These are phyloP conservation scores for Larimichthys crocea DNA, from an alignment of 2,113 vertebrate species.

Conservation along the genomic window DNA sequence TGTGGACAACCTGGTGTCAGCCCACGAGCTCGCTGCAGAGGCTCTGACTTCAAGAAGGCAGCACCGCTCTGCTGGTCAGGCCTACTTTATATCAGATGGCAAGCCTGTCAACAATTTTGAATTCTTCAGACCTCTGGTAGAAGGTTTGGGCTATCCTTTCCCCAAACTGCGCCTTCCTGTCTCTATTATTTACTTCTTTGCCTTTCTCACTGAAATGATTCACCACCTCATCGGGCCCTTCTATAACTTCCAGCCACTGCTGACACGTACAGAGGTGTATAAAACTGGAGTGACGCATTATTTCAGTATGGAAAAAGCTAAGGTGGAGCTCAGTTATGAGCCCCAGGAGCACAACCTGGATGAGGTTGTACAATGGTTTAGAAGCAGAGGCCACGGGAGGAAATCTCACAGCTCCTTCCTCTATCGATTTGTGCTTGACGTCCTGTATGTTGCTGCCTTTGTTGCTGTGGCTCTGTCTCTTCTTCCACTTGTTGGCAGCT, in stretches of 20 bases:
- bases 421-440: conserved; percentile 66
- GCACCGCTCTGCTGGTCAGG: conserved; percentile 89
- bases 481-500: conserved; percentile 76
- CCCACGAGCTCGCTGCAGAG: conserved; percentile 88
- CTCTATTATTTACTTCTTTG: conserved; percentile 88
- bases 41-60: conserved; percentile 83
- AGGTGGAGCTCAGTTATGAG: conserved; percentile 88
- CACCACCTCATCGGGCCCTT: conserved; percentile 85
- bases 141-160: conserved; percentile 92
- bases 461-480: conserved; percentile 79
- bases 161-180: conserved; percentile 89
- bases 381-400: conserved; percentile 84
- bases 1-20: conserved; percentile 92
- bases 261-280: conserved; percentile 94
- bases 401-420: conserved; percentile 46
- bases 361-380: conserved; percentile 92
- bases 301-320: conserved; percentile 92
- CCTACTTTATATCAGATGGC: conserved; percentile 96
- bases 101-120: conserved; percentile 95
- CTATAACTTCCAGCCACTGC: conserved; percentile 95
- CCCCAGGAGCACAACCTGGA: conserved; percentile 85
- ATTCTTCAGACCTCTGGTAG: conserved; percentile 93
- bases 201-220: conserved; percentile 90
- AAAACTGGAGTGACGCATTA: conserved; percentile 95
- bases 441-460: conserved; percentile 80